Percentiles rank a stretch among this genome's conserved stretches.
Conservation (phyloP, 2,888 invertebrate genomes). For the Aphelenchoides bicaudatus region DNA sequence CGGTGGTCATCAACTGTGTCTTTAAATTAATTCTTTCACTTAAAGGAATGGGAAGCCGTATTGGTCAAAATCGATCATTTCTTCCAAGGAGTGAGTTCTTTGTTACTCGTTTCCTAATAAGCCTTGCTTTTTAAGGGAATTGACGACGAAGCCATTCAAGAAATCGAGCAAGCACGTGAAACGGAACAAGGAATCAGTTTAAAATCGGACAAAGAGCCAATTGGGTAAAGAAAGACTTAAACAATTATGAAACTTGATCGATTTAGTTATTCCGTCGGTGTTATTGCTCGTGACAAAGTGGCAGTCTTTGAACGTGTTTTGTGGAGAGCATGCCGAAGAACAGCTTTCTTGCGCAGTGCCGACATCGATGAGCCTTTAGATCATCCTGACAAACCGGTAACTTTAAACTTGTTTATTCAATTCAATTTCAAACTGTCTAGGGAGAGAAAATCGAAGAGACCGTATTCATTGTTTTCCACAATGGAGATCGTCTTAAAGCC, state of each 20-base stretch:
- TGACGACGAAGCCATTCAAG: constrained; percentile 41
- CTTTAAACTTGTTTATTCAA: neutral
- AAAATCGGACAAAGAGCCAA: constrained; percentile 38
- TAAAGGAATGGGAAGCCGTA: constrained; percentile 59
- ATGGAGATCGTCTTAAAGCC: constrained; percentile 94
- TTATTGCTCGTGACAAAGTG: constrained; percentile 85
- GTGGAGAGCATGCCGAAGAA: constrained; percentile 80
- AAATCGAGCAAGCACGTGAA: constrained; percentile 36
- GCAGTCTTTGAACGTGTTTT: constrained; percentile 94
- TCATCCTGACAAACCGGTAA: constrained; percentile 84
- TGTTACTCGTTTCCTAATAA: neutral
- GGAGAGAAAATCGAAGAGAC: constrained; percentile 91
- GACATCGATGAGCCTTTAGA: constrained; percentile 87
- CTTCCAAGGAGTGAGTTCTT: constrained; percentile 49
- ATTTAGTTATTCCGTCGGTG: constrained; percentile 78
- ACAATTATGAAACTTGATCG: neutral
- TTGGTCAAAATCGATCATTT: constrained; percentile 57
- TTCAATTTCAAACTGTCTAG: constrained; percentile 64
- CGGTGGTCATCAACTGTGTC: too few relatives aligned
- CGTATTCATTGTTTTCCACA: constrained; percentile 74
- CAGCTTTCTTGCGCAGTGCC: constrained; percentile 70
- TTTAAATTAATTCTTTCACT: too few relatives aligned
- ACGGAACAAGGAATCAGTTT: constrained; percentile 36
- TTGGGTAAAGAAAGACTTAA: constrained; percentile 24
- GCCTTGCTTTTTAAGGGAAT: constrained; percentile 32